Evolutionary conservation across 2,797 vertebrate species (phyloP).

Genomic region (Peromyscus aztecus): DNA sequence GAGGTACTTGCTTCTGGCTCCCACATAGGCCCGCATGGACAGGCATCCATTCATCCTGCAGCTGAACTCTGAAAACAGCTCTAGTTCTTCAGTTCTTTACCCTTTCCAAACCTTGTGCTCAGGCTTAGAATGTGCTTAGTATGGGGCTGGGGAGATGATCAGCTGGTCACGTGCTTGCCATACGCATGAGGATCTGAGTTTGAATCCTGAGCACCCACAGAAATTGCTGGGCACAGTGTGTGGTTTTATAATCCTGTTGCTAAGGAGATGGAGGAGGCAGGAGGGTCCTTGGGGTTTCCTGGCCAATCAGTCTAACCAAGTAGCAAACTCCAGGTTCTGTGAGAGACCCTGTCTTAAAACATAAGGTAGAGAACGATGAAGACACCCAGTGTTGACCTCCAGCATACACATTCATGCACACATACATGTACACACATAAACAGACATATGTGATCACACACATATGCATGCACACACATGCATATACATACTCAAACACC

Average conservation of each 20-base stretch:
- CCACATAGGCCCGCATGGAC: fast-evolving
- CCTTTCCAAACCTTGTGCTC: background rate
- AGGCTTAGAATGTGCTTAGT: background rate
- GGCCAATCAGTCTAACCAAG: background rate
- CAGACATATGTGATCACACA: background rate
- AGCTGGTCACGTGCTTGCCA: background rate
- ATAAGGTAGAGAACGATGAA: background rate
- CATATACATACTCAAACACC: no score
- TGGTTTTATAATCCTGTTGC: background rate
- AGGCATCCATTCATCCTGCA: background rate
- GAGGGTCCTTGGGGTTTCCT: background rate
- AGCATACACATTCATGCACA: background rate
- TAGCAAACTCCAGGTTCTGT: background rate
- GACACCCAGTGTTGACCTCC: background rate
- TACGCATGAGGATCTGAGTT: background rate
- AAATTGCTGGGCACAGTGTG: background rate
- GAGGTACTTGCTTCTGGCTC: fast-evolving
- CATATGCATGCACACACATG: background rate
- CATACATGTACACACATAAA: background rate
- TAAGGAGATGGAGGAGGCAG: background rate
- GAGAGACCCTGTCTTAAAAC: background rate
- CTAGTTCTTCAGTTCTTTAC: background rate
- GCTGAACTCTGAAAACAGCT: background rate
- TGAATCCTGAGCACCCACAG: background rate
- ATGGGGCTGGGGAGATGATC: background rate